A percentile compares a stretch with the other conserved stretches of the same genome.
Evolutionary conservation across 2,113 vertebrate species (phyloP).

Genomic region (Eira barbara): DNA sequence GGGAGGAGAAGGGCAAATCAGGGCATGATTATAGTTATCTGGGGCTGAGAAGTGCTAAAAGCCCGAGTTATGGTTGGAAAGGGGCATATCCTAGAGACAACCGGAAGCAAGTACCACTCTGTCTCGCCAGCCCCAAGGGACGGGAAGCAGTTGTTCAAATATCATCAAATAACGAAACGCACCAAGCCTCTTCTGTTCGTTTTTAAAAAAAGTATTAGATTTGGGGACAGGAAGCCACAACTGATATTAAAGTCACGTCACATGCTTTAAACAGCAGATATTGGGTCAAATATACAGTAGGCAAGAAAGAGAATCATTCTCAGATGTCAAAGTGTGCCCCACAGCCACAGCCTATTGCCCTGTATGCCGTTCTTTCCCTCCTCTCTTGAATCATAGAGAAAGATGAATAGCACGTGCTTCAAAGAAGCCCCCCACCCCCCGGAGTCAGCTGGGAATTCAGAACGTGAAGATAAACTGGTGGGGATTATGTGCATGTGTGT

Average conservation of each 20-base stretch:
- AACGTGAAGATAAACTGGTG: neutral
- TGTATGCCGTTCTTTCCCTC: neutral
- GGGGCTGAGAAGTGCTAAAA: neutral
- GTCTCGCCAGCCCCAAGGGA: neutral
- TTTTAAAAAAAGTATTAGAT: constrained; percentile 1
- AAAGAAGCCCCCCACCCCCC: neutral
- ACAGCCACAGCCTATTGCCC: neutral
- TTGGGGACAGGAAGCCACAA: neutral
- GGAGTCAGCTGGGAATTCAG: neutral
- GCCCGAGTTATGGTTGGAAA: neutral
- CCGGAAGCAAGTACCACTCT: neutral
- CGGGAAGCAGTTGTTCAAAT: neutral
- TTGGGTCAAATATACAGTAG: neutral
- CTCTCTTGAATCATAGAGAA: neutral
- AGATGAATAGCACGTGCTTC: neutral
- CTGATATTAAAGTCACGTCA: constrained; percentile 26
- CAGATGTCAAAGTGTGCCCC: neutral
- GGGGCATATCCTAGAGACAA: neutral
- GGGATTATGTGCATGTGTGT: neutral
- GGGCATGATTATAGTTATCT: neutral
- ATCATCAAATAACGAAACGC: neutral
- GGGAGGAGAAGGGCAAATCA: neutral
- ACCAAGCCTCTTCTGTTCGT: neutral
- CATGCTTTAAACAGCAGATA: neutral
- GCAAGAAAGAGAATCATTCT: neutral